Conservation (phyloP, 2,888 invertebrate species). For the Caenorhabditis sp. region DNA sequence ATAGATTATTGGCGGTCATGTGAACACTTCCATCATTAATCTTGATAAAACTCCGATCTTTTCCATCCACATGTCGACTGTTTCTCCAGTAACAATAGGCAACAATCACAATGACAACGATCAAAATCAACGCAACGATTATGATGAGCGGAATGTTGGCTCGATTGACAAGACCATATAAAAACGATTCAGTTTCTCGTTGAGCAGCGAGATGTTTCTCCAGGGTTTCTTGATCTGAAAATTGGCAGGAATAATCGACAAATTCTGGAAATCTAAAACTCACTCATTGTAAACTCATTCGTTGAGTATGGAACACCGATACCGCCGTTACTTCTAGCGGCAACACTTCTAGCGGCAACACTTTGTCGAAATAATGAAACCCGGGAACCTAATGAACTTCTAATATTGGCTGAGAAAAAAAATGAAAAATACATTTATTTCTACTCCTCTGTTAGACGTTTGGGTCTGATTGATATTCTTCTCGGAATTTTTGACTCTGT, state of each 20-base stretch:
- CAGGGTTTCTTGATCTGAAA: conserved; percentile 61
- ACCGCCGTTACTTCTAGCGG: conserved; percentile 86
- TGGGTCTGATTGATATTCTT: not conserved
- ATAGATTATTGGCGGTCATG: conserved; percentile 48
- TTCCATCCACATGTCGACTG: conserved; percentile 35
- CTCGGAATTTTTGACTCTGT: not conserved
- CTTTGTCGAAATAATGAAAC: too few relatives aligned
- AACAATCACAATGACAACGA: conserved; percentile 81
- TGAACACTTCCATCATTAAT: conserved; percentile 69
- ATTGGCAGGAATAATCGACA: conserved; percentile 4
- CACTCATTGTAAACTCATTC: conserved; percentile 73
- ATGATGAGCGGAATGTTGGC: conserved; percentile 84
- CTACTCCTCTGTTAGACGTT: not conserved
- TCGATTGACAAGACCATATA: conserved; percentile 36
- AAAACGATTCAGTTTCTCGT: conserved; percentile 50
- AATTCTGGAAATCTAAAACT: too few relatives aligned
- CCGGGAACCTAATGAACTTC: too few relatives aligned
- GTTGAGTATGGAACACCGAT: conserved; percentile 86
- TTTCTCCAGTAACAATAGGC: conserved; percentile 49
- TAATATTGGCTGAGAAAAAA: too few relatives aligned
- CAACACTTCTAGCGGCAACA: too few relatives aligned
- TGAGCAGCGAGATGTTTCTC: conserved; percentile 56
- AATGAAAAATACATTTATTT: too few relatives aligned
- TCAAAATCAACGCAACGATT: conserved; percentile 79
- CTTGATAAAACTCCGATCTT: conserved; percentile 62